These are phyloP conservation scores for Raja brachyura DNA, from an alignment of 2,113 vertebrate genomes.

Conservation along the genomic window DNA sequence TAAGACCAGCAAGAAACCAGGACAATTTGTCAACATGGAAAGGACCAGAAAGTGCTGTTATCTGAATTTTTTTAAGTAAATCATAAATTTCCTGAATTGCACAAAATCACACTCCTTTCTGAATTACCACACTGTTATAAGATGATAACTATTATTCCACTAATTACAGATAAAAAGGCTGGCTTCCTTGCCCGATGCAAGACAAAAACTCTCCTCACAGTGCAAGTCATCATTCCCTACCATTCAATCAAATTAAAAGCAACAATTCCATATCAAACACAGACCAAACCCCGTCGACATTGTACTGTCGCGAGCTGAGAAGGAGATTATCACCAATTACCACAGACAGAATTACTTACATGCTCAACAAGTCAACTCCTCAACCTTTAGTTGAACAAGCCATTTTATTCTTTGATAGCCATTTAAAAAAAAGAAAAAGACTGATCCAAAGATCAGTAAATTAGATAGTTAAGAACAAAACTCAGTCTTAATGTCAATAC, in stretches of 20 bases:
- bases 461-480: no score
- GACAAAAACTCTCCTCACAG: no score
- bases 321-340: no score
- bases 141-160: neutral
- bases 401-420: neutral
- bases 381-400: neutral
- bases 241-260: neutral
- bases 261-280: neutral
- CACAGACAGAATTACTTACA: neutral
- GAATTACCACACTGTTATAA: neutral
- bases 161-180: neutral
- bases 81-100: neutral
- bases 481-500: no score
- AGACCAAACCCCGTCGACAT: neutral
- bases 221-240: no score
- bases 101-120: neutral
- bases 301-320: no score
- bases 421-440: no score
- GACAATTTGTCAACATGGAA: neutral
- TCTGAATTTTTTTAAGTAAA: neutral
- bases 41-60: neutral
- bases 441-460: no score
- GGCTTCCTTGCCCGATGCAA: neutral
- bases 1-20: neutral
- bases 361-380: neutral